Conservation (phyloP, 2,888 invertebrate genomes). For the Andrena camellia region DNA sequence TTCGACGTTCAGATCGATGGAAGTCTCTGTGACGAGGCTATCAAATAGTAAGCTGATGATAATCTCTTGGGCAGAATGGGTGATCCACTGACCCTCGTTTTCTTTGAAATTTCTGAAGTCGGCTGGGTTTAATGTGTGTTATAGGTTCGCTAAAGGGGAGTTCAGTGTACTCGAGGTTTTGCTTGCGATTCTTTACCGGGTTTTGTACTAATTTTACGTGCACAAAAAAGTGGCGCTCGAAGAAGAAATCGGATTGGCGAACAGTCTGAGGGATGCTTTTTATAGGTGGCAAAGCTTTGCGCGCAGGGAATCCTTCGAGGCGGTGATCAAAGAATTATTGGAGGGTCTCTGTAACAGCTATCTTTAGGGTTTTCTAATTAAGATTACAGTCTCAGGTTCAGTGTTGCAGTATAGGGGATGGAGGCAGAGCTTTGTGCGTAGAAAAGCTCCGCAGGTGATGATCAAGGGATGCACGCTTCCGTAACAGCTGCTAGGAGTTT, state of each 20-base stretch:
- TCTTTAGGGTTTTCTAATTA: slow-evolving; percentile 14
- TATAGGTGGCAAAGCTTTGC: slow-evolving; percentile 2
- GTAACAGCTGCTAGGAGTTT: background rate
- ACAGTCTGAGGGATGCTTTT: background rate
- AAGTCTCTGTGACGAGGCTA: background rate
- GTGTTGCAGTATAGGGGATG: background rate
- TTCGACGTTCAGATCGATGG: background rate
- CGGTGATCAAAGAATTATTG: slow-evolving; percentile 10
- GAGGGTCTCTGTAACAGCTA: background rate
- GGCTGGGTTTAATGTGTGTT: no score
- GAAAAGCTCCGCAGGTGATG: background rate
- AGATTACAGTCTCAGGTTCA: slow-evolving; percentile 10
- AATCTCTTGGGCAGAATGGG: background rate
- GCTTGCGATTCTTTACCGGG: no score
- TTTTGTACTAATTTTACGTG: no score
- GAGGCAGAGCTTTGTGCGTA: background rate
- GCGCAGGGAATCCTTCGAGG: background rate
- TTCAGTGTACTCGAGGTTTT: no score
- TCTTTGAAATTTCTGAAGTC: no score
- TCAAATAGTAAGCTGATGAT: background rate
- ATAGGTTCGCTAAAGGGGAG: no score
- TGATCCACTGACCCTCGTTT: background rate
- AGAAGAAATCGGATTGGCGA: background rate
- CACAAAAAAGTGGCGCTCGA: no score
- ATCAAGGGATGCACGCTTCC: background rate